A percentile compares a stretch with the other conserved stretches of the same genome.
Conservation (phyloP, 2,113 vertebrate genomes). For the Capreolus pygargus region DNA sequence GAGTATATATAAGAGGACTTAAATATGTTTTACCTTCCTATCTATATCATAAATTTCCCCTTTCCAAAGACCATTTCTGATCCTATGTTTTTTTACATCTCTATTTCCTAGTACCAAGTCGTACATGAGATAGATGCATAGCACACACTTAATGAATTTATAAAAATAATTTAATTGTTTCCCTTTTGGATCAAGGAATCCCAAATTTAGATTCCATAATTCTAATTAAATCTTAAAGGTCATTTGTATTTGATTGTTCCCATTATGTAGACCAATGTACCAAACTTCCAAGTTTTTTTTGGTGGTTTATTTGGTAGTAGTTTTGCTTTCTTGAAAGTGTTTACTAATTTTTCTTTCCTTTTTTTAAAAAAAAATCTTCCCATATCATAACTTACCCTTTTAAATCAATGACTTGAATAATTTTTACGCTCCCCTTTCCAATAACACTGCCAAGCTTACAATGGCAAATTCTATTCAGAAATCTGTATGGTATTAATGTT, state of each 20-base stretch:
- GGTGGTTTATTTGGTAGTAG: neutral
- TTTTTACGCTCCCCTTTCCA: neutral
- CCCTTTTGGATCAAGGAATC: conserved; percentile 29
- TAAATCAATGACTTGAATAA: neutral
- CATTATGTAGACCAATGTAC: neutral
- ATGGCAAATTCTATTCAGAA: conserved; percentile 20
- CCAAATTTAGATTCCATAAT: neutral
- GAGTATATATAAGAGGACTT: neutral
- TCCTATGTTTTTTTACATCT: neutral
- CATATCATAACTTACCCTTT: neutral
- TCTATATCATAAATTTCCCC: neutral
- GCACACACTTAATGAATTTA: neutral
- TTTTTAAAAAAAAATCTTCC: neutral
- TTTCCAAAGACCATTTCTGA: conserved; percentile 8
- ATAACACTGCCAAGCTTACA: neutral
- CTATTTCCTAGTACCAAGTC: neutral
- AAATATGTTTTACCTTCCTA: neutral
- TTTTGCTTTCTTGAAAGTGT: conserved; percentile 40
- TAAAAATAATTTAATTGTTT: neutral
- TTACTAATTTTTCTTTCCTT: neutral
- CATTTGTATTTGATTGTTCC: neutral
- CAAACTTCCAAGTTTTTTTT: neutral
- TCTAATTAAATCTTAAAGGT: neutral
- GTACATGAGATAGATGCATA: neutral
- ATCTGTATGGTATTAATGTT: neutral